Evolutionary conservation across 2,113 vertebrate genomes (phyloP).

Genomic region (Sitta europaea): DNA sequence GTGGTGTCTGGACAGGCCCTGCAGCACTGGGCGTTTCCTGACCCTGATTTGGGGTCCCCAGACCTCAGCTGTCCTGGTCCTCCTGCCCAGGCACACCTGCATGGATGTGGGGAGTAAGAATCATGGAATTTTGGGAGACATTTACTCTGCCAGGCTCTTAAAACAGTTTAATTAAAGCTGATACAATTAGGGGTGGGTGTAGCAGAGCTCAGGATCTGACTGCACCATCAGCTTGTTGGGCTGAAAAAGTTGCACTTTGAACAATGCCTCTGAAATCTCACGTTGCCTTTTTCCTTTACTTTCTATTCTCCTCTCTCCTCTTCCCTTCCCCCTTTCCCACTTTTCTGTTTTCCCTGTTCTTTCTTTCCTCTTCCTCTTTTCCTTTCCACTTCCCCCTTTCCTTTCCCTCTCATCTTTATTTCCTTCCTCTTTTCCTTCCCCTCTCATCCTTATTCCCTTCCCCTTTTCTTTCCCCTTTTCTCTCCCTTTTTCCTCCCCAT

Average conservation of each 20-base stretch:
- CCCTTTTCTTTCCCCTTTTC: neutral
- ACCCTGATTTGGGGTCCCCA: fast-evolving
- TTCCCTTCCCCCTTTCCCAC: neutral
- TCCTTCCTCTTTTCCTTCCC: too few relatives aligned
- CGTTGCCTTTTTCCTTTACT: neutral
- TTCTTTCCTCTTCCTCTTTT: neutral
- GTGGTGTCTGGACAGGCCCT: neutral
- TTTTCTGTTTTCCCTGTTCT: neutral
- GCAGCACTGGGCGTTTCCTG: neutral
- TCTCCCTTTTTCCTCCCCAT: neutral
- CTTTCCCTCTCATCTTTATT: neutral
- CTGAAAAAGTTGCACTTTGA: neutral
- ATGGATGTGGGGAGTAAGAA: neutral
- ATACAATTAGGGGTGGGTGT: neutral
- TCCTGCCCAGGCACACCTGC: neutral
- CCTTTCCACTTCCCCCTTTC: neutral
- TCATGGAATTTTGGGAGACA: neutral
- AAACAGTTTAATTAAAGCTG: neutral
- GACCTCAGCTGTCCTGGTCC: neutral
- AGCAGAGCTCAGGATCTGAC: neutral
- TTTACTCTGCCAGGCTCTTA: neutral
- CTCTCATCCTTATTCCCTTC: neutral
- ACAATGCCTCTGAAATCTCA: neutral
- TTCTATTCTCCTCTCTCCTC: neutral
- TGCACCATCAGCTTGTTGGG: neutral